These are phyloP conservation scores for Amblyteles armatorius DNA, from an alignment of 2,888 invertebrate species.

Conservation along the genomic window DNA sequence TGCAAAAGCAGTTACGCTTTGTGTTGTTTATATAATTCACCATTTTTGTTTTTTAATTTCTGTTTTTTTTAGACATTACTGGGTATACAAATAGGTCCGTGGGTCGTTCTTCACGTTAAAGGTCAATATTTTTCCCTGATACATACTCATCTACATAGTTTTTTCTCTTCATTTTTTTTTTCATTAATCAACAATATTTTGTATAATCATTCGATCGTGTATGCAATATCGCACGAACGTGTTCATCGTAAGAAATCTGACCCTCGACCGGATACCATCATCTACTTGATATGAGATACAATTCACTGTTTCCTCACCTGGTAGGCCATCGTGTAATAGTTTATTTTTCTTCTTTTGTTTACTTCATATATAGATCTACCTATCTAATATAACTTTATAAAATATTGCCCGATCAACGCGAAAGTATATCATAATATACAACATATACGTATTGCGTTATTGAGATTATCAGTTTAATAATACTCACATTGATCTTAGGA, in stretches of 20 bases:
- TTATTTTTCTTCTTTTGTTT: conserved; percentile 40
- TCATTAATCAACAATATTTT: conserved; percentile 51
- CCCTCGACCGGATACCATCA: conserved; percentile 43
- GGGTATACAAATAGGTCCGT: conserved; percentile 15
- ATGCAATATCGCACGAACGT: conserved; percentile 56
- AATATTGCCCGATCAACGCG: conserved; percentile 72
- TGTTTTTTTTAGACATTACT: conserved; percentile 23
- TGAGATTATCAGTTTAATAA: conserved; percentile 65
- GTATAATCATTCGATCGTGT: conserved; percentile 46
- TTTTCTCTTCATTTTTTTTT: conserved; percentile 3
- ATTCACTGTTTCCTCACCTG: conserved; percentile 42
- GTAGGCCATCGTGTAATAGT: conserved; percentile 51
- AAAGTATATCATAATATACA: conserved; percentile 64
- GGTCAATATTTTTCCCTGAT: conserved; percentile 38
- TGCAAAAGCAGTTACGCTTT: conserved; percentile 42
- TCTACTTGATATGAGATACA: conserved; percentile 60
- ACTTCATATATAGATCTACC: conserved; percentile 63
- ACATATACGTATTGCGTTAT: conserved; percentile 53
- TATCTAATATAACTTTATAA: conserved; percentile 77
- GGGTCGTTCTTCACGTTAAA: conserved; percentile 20
- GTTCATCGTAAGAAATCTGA: conserved; percentile 55
- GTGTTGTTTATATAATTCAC: conserved; percentile 36
- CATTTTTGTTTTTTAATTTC: neutral
- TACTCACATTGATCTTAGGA: conserved; percentile 73
- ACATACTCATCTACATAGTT: conserved; percentile 31